phyloP scores from a whole-genome alignment of 2,113 vertebrate species.

The Tamias sibiricus region DNA sequence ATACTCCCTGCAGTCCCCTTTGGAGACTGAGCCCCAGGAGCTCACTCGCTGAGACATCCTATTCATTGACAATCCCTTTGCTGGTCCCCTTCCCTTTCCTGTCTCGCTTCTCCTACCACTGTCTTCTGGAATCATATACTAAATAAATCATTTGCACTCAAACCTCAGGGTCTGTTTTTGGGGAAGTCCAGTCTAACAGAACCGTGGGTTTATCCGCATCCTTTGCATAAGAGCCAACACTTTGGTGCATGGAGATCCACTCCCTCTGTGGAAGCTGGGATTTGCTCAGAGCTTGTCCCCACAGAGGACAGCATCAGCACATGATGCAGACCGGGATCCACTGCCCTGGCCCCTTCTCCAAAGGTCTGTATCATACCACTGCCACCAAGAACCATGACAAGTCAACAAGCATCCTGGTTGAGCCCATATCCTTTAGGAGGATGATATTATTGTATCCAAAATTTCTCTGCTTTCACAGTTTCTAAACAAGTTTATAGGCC shows the following conservation, averaged over 20 bases:
- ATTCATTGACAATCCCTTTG: rapidly evolving
- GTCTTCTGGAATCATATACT: neutral
- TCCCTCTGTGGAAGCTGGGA: neutral
- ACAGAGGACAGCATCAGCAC: neutral
- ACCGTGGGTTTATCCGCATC: neutral
- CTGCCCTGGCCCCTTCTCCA: neutral
- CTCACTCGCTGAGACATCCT: neutral
- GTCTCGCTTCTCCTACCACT: neutral
- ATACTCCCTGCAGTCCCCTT: rapidly evolving
- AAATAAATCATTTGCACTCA: neutral
- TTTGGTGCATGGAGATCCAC: rapidly evolving
- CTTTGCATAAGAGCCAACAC: neutral
- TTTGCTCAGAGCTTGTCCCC: neutral
- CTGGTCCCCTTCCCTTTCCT: neutral
- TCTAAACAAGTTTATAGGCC: neutral
- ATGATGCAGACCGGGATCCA: neutral
- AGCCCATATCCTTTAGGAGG: neutral
- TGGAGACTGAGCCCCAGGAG: too few relatives aligned
- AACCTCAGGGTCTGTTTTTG: neutral
- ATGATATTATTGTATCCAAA: neutral
- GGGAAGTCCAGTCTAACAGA: neutral
- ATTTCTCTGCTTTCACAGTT: neutral
- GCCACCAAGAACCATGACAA: neutral
- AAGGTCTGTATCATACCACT: neutral
- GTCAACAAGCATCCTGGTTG: rapidly evolving